Percentiles rank a stretch among this genome's conserved stretches.
phyloP scores from a whole-genome alignment of 2,797 vertebrate species.

The Centropyge bicolor region DNA sequence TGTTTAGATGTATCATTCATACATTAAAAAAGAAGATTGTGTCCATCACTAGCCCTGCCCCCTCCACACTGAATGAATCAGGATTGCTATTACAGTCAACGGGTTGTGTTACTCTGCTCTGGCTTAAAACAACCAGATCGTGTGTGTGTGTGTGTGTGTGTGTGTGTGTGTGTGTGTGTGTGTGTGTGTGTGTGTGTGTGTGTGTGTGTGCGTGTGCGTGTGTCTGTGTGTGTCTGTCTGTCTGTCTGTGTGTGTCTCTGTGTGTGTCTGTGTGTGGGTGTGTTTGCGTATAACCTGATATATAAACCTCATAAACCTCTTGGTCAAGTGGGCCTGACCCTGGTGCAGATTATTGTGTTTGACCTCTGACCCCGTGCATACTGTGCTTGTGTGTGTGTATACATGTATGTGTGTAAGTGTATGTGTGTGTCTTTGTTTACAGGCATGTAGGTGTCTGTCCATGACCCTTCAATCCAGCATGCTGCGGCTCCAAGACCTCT shows the following conservation, averaged over 20 bases:
- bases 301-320: slow-evolving; percentile 77
- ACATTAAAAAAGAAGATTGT: not conserved
- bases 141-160: slow-evolving; percentile 28
- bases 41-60: not conserved
- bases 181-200: slow-evolving; percentile 36
- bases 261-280: slow-evolving; percentile 27
- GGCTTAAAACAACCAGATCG: slow-evolving; percentile 57
- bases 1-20: not conserved
- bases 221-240: no score
- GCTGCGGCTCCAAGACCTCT: slow-evolving; percentile 22
- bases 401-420: slow-evolving; percentile 8
- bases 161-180: slow-evolving; percentile 32
- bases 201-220: slow-evolving; percentile 43
- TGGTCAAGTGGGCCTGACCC: slow-evolving; percentile 78
- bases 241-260: no score
- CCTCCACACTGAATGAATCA: slow-evolving; percentile 32
- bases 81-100: slow-evolving; percentile 53
- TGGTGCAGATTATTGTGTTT: slow-evolving; percentile 71
- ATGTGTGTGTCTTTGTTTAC: slow-evolving; percentile 52
- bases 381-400: slow-evolving; percentile 46
- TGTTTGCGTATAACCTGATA: slow-evolving; percentile 57
- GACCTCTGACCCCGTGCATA: slow-evolving; percentile 63
- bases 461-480: slow-evolving; percentile 62
- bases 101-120: slow-evolving; percentile 52
- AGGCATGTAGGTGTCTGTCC: slow-evolving; percentile 57